Evolutionary conservation across 2,888 invertebrate species (phyloP).

Genomic region (Xylota sylvarum): DNA sequence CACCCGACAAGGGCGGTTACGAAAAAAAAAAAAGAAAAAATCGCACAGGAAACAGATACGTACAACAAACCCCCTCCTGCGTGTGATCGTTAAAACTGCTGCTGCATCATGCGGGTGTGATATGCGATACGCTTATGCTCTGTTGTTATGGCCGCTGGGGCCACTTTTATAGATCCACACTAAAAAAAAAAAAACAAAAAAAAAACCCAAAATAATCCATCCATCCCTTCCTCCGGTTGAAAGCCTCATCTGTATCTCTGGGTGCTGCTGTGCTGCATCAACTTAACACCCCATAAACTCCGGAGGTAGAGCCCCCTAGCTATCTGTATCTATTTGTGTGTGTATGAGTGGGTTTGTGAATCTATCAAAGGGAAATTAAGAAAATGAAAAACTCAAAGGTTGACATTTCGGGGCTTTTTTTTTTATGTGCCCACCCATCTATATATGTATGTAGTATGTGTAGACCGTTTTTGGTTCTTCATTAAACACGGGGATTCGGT

Average conservation of each 20-base stretch:
- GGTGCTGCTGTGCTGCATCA: conserved; percentile 41
- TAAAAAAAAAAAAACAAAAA: conserved; percentile 14
- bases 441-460: neutral
- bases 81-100: conserved; percentile 48
- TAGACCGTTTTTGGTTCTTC: conserved; percentile 34
- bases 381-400: conserved; percentile 75
- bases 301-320: conserved; percentile 7
- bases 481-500: conserved; percentile 53
- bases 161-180: conserved; percentile 54
- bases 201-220: too few species aligned
- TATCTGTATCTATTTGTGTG: conserved; percentile 3
- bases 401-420: conserved; percentile 67
- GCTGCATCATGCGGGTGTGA: conserved; percentile 60
- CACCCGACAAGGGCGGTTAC: conserved; percentile 11
- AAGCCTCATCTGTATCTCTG: conserved; percentile 8
- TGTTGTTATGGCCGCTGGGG: conserved; percentile 51
- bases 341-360: conserved; percentile 3
- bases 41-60: conserved; percentile 41
- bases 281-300: conserved; percentile 74
- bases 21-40: conserved; percentile 27
- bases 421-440: conserved; percentile 30
- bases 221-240: neutral
- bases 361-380: conserved; percentile 74
- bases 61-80: conserved; percentile 19
- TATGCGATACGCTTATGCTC: conserved; percentile 50